These are phyloP conservation scores for Tupaia chinensis DNA, from an alignment of 2,113 vertebrate genomes.

Conservation along the genomic window DNA sequence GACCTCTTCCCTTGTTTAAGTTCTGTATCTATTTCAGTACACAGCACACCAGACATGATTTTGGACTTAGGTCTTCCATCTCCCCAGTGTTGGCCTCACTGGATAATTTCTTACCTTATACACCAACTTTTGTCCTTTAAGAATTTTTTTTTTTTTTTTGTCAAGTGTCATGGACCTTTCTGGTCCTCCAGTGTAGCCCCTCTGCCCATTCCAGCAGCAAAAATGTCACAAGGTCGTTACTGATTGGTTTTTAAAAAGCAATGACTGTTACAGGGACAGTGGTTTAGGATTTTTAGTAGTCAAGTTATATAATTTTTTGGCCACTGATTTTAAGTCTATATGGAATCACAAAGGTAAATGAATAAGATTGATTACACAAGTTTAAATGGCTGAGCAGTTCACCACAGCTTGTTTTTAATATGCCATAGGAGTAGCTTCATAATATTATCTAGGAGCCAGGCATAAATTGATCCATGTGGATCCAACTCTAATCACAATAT, in stretches of 20 bases:
- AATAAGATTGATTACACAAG: not conserved
- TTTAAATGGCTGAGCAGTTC: conserved; percentile 52
- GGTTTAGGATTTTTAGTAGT: not conserved
- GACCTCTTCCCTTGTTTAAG: too few species aligned
- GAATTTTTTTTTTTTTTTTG: too few species aligned
- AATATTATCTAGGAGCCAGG: conserved; percentile 39
- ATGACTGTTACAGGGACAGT: not conserved
- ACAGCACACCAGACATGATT: too few species aligned
- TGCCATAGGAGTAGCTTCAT: not conserved
- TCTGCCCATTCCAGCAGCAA: too few species aligned
- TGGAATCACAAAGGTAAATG: not conserved
- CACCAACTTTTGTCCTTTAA: too few species aligned
- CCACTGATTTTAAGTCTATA: conserved; percentile 4
- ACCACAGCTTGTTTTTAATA: conserved; percentile 42
- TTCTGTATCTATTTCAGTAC: too few species aligned
- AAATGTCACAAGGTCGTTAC: not conserved
- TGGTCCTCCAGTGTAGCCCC: too few species aligned
- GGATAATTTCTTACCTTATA: too few species aligned
- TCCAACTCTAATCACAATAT: conserved; percentile 64
- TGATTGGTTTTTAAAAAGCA: conserved; percentile 43
- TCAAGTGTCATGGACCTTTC: too few species aligned
- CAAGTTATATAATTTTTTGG: not conserved
- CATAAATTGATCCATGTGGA: conserved; percentile 53
- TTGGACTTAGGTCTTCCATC: too few species aligned
- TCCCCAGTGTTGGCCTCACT: too few species aligned